Evolutionary conservation across 1,140 invertebrate genomes (phyloP).

Genomic region (Psilanteris sp.): DNA sequence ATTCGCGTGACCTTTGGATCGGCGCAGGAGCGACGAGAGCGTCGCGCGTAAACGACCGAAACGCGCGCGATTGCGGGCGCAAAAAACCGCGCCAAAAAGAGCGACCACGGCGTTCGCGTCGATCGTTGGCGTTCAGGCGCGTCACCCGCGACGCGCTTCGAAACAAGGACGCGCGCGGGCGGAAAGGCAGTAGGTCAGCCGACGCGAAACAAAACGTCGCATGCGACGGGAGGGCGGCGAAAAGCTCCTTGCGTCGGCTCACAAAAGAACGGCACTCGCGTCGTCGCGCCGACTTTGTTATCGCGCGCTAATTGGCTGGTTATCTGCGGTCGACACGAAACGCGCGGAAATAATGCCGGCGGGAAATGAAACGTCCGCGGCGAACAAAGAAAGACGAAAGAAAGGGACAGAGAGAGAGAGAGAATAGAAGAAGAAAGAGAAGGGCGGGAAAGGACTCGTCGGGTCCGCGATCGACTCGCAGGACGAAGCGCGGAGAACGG

Average conservation of each 20-base stretch:
- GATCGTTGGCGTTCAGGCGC: too few species aligned
- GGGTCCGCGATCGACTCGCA: constrained; percentile 16
- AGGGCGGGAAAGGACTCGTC: neutral
- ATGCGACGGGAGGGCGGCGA: constrained; percentile 25
- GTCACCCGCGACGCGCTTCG: too few species aligned
- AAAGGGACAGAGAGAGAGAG: too few species aligned
- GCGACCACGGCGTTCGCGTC: too few species aligned
- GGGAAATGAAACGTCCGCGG: constrained; percentile 30
- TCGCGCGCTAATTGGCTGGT: constrained; percentile 50
- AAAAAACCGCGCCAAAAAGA: too few species aligned
- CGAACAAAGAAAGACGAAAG: too few species aligned
- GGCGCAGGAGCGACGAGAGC: too few species aligned
- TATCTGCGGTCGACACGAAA: constrained; percentile 27
- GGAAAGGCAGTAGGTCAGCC: constrained; percentile 44
- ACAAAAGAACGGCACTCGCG: constrained; percentile 29
- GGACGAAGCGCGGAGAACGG: neutral
- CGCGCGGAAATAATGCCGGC: constrained; percentile 17
- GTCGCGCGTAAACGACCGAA: too few species aligned
- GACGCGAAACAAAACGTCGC: constrained; percentile 38
- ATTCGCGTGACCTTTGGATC: too few species aligned
- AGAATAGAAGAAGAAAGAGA: constrained; percentile 1
- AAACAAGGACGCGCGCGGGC: constrained; percentile 7
- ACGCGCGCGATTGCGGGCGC: too few species aligned
- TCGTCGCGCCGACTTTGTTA: constrained; percentile 43
- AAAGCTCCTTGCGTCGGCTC: constrained; percentile 33